phyloP scores from a whole-genome alignment of 2,888 invertebrate genomes.

The Eilema sororculum region DNA sequence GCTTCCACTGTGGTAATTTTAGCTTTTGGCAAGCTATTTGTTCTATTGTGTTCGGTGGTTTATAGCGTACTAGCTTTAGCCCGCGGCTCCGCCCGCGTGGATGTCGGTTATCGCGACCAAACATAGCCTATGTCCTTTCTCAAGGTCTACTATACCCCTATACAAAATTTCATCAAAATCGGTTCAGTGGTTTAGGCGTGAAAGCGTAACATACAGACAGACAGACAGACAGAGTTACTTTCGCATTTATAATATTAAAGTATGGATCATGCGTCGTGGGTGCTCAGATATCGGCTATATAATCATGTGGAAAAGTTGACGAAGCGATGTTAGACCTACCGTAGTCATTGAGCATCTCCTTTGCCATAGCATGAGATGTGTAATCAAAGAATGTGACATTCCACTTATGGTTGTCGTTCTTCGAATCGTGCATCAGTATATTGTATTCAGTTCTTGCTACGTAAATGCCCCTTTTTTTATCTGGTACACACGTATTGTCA shows the following conservation, averaged over 20 bases:
- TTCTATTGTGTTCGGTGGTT: no score
- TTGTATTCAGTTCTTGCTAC: slow-evolving; percentile 97
- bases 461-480: slow-evolving; percentile 90
- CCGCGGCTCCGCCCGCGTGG: no score
- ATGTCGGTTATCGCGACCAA: no score
- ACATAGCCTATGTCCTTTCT: no score
- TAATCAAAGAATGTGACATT: slow-evolving; percentile 99
- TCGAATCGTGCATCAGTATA: slow-evolving; percentile 96
- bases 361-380: slow-evolving; percentile 93
- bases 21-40: not conserved
- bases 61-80: no score
- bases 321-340: slow-evolving; percentile 82
- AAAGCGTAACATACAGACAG: no score
- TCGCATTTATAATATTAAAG: no score
- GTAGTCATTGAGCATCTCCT: slow-evolving; percentile 92
- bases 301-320: not conserved
- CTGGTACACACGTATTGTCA: slow-evolving; percentile 90
- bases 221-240: no score
- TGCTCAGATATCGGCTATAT: not conserved
- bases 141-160: no score
- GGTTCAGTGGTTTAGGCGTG: no score
- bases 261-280: not conserved
- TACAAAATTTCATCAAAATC: no score
- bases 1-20: not conserved
- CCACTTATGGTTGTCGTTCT: slow-evolving; percentile 91